Evolutionary conservation across 2,888 invertebrate genomes (phyloP), one percentile per base, ranked within the genome.

Genomic region (Leucozona laternaria): DNA sequence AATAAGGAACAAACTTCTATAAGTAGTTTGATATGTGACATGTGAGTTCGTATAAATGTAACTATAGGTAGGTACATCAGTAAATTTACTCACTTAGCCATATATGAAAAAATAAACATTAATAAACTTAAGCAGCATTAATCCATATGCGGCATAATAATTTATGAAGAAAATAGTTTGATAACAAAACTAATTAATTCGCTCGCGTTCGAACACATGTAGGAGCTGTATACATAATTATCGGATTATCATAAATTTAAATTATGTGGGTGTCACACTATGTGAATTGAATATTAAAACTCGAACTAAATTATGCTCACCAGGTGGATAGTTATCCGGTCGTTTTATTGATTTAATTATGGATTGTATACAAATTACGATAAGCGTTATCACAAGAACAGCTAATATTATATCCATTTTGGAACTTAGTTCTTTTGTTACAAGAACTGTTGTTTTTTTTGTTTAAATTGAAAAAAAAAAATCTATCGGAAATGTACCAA

Each of bases 311-410:
- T 2, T 66, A 43, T 62, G 25, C 75, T 76, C 64, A 76, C 75
- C 75, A 45, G 75, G 75, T 66, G 75, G 75, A 43, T 55, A 76
- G 43, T 76, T 64, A 34, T 43, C 15, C 28, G 75, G 75, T 43
- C 75, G 55, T 43, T 13, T 76, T 13, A n/a, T 37, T 13, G 75
- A 76, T 31, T 55, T 57, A 22, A 64, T 25, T 13, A 76, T 3
- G 1, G 55, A 66, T 8, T 43, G 40, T 31, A 64, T 22, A 25
- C 66, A 7, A 31, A 76, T n/a, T 31, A 43, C 15, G 6, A 76
- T 13, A 3, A 76, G n/a, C 7, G 43, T 66, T 3, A 31, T 40
- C 22, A 66, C 8, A 40, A 76, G 55, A 55, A 37, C 20, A 31
- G 40, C 2, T 4, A 76, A 64, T 66, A 66, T 5, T 11, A 25